Evolutionary conservation across 92 coral and sea anemone genomes (phyloP), one percentile per base, ranked within the genome.

Genomic region (Epizoanthus ramosus): DNA sequence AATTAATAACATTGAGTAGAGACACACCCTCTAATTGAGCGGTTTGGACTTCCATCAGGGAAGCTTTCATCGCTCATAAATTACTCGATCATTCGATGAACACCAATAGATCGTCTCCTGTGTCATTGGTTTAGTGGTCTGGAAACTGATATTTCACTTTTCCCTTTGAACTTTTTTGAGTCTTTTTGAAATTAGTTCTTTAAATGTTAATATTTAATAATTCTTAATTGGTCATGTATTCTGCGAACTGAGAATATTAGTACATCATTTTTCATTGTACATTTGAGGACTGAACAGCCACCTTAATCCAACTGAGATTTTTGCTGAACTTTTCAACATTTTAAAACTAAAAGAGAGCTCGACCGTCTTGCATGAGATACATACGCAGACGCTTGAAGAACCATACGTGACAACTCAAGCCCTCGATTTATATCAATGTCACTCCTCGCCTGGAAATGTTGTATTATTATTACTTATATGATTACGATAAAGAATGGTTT

Each of bases 1-100:
- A 77, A 77, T 77, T 77, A 22, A 61, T 53, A 7, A 69, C 16
- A 61, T 14, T 8, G 82, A 13, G 82, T 24, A 58, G 5, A 19
- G 64, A 35, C 25, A 25, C 16, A 6, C 22, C 52, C 7, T 16
- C 39, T 28, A 35, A 54, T 57, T 31, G 65, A 57, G 70, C 35
- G 68, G 52, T 8, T 19, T 43, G 22, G 70, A 61, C 82, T 22
- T 39, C 71, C 71, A 69, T 63, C 60, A 60, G 43, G 63, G 22
- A 77, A 41, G 21, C 41, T 77, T 77, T 77, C 82, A 43, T 77
- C 82, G 58, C 82, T 19, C 58, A 61, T 76, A 76, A 76, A 76
- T 8, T n/a, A 60, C 81, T 76, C 81, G 63, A 35, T 60, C 31
- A 59, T 41, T 58, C 39, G 17, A 9, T 61, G 54, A 47, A 47